Conservation (phyloP, 2,888 invertebrate species). For the Sinotaia quadrata region DNA sequence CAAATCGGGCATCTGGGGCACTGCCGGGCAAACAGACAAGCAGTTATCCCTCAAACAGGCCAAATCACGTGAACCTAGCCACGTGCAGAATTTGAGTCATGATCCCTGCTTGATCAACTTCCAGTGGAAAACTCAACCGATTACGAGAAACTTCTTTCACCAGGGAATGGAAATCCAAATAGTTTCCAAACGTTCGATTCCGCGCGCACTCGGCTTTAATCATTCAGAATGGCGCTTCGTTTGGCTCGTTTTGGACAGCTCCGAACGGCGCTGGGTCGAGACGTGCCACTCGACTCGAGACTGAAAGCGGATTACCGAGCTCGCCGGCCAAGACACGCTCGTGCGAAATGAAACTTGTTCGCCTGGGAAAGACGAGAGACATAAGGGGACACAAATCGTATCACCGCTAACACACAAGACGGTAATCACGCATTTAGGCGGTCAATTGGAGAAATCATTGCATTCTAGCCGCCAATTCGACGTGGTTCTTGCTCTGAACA, state of each 20-base stretch:
- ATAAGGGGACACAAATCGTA: slow-evolving; percentile 29
- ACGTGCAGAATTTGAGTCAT: neutral
- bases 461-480: slow-evolving; percentile 30
- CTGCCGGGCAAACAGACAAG: slow-evolving; percentile 21
- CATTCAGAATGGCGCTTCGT: slow-evolving; percentile 16
- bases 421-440: slow-evolving; percentile 33
- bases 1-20: slow-evolving; percentile 1
- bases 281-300: slow-evolving; percentile 23
- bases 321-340: slow-evolving; percentile 13
- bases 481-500: slow-evolving; percentile 9
- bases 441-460: slow-evolving; percentile 37
- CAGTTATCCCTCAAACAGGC: slow-evolving; percentile 18
- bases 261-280: neutral
- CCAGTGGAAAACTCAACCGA: neutral
- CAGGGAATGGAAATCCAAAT: slow-evolving; percentile 5
- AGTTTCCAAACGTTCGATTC: slow-evolving; percentile 16
- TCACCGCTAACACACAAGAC: slow-evolving; percentile 27
- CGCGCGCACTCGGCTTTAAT: slow-evolving; percentile 9
- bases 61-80: slow-evolving; percentile 18
- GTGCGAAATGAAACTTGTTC: slow-evolving; percentile 1
- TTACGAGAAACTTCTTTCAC: neutral
- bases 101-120: neutral
- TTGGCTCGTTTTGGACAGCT: slow-evolving; percentile 23
- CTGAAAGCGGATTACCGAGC: slow-evolving; percentile 19
- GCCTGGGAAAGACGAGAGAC: neutral